Evolutionary conservation across 2,113 vertebrate genomes (phyloP).

Genomic region (Syngnathus floridae): DNA sequence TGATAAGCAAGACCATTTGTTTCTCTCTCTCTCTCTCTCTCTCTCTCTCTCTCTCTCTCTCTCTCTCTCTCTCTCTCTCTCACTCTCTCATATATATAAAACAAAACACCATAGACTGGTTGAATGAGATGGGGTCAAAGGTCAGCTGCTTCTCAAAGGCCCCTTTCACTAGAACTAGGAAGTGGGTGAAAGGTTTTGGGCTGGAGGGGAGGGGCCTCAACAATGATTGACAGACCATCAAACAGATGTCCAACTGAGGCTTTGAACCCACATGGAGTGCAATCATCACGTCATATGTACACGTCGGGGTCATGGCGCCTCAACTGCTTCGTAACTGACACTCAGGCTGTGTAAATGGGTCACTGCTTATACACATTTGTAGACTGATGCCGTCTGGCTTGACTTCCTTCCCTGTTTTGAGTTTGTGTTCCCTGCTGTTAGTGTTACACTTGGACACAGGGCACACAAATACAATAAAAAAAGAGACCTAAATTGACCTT

Average conservation of each 20-base stretch:
- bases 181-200: constrained; percentile 54
- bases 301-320: not conserved
- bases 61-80: no score
- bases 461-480: constrained; percentile 6
- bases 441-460: not conserved
- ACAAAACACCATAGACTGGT: not conserved
- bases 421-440: constrained; percentile 11
- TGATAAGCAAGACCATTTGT: not conserved
- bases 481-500: not conserved
- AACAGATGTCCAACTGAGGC: constrained; percentile 13
- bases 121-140: constrained; percentile 16
- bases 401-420: constrained; percentile 25
- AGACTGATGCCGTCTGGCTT: constrained; percentile 10
- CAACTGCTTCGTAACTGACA: not conserved
- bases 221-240: constrained; percentile 58
- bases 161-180: constrained; percentile 22
- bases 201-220: constrained; percentile 18
- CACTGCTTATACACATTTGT: not conserved
- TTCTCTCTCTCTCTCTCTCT: not conserved
- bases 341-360: constrained; percentile 15
- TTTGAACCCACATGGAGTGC: constrained; percentile 9
- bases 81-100: not conserved
- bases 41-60: not conserved
- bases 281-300: not conserved
- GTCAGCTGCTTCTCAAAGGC: constrained; percentile 16